phyloP scores from a whole-genome alignment of 2,113 vertebrate species.

The Peromyscus polionotus region DNA sequence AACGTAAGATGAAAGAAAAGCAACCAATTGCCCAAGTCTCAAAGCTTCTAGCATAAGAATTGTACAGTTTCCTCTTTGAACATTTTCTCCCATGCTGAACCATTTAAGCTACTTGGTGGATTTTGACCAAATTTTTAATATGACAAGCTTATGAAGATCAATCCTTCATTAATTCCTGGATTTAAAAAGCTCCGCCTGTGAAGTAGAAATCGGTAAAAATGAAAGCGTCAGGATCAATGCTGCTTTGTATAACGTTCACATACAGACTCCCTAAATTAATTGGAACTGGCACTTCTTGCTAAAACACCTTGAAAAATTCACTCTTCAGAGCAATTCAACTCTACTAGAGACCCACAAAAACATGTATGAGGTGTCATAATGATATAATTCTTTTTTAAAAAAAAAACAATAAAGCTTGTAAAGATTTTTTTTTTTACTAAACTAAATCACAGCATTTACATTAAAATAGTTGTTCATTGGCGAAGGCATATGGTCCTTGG shows the following conservation, averaged over 20 bases:
- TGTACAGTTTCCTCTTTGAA: background rate
- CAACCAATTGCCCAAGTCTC: background rate
- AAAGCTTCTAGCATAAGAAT: background rate
- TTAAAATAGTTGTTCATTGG: background rate
- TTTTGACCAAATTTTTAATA: slow-evolving; percentile 63
- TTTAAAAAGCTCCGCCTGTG: slow-evolving; percentile 51
- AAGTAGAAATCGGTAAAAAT: slow-evolving; percentile 46
- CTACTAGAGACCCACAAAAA: slow-evolving; percentile 44
- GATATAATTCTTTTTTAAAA: slow-evolving; percentile 5
- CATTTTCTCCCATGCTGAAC: background rate
- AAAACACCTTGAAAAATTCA: slow-evolving; percentile 50
- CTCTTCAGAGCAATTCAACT: slow-evolving; percentile 25
- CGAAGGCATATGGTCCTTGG: background rate
- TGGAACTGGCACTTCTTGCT: slow-evolving; percentile 16
- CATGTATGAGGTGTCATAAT: background rate
- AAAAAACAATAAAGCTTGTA: slow-evolving; percentile 30
- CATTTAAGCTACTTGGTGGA: slow-evolving; percentile 21
- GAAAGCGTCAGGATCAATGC: slow-evolving; percentile 14
- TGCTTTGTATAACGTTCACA: slow-evolving; percentile 36
- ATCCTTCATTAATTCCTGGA: slow-evolving; percentile 58
- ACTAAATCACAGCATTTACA: background rate
- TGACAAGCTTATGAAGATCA: slow-evolving; percentile 58
- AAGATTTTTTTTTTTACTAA: slow-evolving; percentile 32
- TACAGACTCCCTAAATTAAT: slow-evolving; percentile 43
- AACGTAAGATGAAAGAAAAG: background rate